phyloP scores from a whole-genome alignment of 2,113 vertebrate species.

The Mustela nigripes region DNA sequence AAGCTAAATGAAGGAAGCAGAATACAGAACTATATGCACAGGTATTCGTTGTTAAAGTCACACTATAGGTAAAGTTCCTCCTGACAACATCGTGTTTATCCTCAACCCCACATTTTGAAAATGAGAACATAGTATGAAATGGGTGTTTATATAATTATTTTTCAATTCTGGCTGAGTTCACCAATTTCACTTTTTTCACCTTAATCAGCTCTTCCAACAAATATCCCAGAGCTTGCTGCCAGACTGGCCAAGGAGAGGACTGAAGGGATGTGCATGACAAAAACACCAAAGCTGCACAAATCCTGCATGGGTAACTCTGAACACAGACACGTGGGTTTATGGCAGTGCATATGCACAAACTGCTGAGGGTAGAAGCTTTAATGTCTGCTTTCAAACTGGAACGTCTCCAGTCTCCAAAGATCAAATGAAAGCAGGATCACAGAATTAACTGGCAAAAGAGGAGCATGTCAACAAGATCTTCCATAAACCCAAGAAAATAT shows the following conservation, averaged over 20 bases:
- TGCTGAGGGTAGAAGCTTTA: neutral
- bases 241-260: neutral
- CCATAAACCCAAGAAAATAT: neutral
- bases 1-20: neutral
- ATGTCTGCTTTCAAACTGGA: neutral
- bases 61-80: neutral
- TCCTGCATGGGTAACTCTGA: neutral
- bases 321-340: no score
- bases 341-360: neutral
- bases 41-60: neutral
- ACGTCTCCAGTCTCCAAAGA: neutral
- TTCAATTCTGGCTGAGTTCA: neutral
- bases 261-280: neutral
- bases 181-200: neutral
- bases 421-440: neutral
- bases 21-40: neutral
- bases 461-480: neutral
- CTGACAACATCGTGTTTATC: neutral
- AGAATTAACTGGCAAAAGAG: neutral
- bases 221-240: neutral
- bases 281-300: neutral
- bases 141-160: neutral
- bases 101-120: neutral
- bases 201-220: neutral
- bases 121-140: neutral